These are phyloP conservation scores for Metacarcinus magister DNA, from an alignment of 2,888 invertebrate species.

Conservation along the genomic window DNA sequence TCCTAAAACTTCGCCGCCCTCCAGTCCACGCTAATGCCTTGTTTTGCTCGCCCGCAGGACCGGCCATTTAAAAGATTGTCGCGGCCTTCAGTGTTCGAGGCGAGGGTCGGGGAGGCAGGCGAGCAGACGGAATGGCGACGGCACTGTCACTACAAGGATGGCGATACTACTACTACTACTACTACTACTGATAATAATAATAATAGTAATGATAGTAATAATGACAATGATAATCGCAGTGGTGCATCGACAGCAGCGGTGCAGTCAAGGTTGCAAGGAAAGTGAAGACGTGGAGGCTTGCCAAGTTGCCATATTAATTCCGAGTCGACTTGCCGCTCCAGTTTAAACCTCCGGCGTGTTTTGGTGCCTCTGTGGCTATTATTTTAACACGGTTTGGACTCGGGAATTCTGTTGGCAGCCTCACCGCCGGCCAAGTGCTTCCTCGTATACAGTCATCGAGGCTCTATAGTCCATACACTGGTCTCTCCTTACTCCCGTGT, in stretches of 20 bases:
- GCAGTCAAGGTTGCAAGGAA: not conserved
- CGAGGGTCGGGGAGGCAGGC: not conserved
- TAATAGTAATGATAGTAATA: not conserved
- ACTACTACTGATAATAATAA: not conserved
- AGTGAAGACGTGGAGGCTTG: constrained; percentile 13
- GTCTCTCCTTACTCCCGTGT: not conserved
- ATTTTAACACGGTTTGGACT: constrained; percentile 17
- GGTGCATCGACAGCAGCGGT: constrained; percentile 36
- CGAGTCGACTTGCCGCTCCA: constrained; percentile 43
- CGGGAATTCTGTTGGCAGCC: not conserved
- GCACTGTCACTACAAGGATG: not conserved
- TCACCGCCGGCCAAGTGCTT: not conserved
- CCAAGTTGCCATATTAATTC: constrained; percentile 51
- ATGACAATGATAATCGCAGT: not conserved
- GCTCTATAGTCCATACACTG: not conserved
- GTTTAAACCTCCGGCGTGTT: constrained; percentile 41
- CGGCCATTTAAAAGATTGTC: constrained; percentile 75
- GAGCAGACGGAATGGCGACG: not conserved
- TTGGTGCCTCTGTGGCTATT: not conserved
- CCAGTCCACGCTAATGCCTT: constrained; percentile 69
- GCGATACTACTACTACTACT: not conserved
- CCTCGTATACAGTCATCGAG: not conserved
- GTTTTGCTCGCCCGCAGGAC: constrained; percentile 69
- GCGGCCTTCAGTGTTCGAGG: not conserved
- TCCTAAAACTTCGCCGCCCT: constrained; percentile 65